Percentiles rank a stretch among this genome's conserved stretches.
Evolutionary conservation across 92 coral and sea anemone genomes (phyloP).

Genomic region (Meandrina meandrites): DNA sequence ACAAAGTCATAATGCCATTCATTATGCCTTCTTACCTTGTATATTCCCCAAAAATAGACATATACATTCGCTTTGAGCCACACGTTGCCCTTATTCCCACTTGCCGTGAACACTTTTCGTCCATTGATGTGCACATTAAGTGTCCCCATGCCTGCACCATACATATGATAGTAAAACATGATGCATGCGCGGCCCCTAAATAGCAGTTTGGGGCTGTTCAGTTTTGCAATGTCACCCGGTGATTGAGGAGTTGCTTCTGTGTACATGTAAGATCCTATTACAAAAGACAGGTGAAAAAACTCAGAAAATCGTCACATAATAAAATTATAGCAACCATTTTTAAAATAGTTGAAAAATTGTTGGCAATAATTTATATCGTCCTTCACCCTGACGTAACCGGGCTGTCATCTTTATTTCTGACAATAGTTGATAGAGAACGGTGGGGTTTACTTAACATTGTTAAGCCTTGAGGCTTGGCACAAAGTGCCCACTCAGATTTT

Average conservation of each 20-base stretch:
- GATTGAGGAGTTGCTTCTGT: conserved; percentile 42
- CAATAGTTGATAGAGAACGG: too few species aligned
- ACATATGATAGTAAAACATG: conserved; percentile 56
- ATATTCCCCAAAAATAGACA: not conserved
- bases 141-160: conserved; percentile 29
- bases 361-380: too few species aligned
- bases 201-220: conserved; percentile 26
- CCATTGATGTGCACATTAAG: conserved; percentile 22
- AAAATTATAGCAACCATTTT: too few species aligned
- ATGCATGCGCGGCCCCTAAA: conserved; percentile 17
- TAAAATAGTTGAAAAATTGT: too few species aligned
- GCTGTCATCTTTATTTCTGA: too few species aligned
- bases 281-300: not conserved
- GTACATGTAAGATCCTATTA: conserved; percentile 48
- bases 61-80: conserved; percentile 4
- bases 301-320: too few species aligned
- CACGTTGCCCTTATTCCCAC: conserved; percentile 8
- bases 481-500: too few species aligned
- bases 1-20: too few species aligned
- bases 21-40: conserved; percentile 1
- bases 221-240: conserved; percentile 31
- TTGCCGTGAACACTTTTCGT: not conserved
- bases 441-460: too few species aligned
- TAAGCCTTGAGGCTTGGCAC: too few species aligned
- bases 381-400: too few species aligned